Base-by-base conservation (phyloP, 1,140 invertebrate genomes). In the Hypsibius dujardini region DNA sequence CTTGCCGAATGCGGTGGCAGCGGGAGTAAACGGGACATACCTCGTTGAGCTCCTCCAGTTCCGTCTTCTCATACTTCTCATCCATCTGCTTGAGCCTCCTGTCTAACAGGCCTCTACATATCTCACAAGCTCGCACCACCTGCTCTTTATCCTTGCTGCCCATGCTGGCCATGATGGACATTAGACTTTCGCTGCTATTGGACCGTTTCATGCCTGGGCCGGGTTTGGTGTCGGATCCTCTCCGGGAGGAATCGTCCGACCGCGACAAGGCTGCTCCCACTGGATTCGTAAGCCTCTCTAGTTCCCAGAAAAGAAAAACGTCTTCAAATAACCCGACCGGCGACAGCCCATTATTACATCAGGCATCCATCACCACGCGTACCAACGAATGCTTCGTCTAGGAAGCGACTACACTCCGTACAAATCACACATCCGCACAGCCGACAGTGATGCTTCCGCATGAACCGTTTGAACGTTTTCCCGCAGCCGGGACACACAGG, bases 401-500 rank as follows among this genome's bases (percentile, higher is more conserved):
- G 81, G 80, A 95, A 95, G 73, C 87, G 81, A 15, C 92, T 96
- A 79, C 95, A 98, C 74, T 88, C 86, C 78, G 93, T 84, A 79
- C 95, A 98, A 84, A 97, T 89, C 72, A 98, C 88, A 70, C 88
- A 88, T 0, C 95, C 95, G 83, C 95, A 98, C 2, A 98, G 81
- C 74, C 95, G 82, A 77, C 95, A 98, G 80, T 98, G 95, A 82
- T 98, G 95, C 79, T 94, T 89, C 72, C 94, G 82, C 71, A 90
- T 83, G 0, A 90, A 86, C 47, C 97, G 77, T 75, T 88, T 87
- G 78, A 98, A 98, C 69, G 84, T 84, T 77, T 86, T 86, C 1
- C 89, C 89, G 83, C 95, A 98, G 74, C 85, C 87, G 1, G 91
- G 90, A 80, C 95, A 98, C 46, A 92, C 79, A 73, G 87, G 87